A percentile compares a stretch with the other conserved stretches of the same genome.
Conservation (phyloP, 2,888 invertebrate species). For the Cantharis rufa region DNA sequence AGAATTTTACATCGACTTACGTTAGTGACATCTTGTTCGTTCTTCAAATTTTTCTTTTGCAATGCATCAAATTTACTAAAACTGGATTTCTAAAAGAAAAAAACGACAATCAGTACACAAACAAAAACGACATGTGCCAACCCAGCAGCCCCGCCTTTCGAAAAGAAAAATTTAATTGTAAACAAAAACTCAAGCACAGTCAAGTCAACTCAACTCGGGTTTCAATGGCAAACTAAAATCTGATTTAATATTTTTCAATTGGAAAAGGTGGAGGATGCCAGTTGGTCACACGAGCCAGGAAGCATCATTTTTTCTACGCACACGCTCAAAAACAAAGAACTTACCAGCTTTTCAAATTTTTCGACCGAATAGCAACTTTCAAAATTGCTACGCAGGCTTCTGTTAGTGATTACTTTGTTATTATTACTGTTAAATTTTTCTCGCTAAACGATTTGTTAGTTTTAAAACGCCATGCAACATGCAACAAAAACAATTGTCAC, state of each 20-base stretch:
- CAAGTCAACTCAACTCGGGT: too few relatives aligned
- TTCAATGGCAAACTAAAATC: too few relatives aligned
- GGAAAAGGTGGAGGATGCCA: background rate
- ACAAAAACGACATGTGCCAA: background rate
- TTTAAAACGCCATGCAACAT: conserved; percentile 34
- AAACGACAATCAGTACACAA: background rate
- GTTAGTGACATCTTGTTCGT: background rate
- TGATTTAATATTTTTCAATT: background rate
- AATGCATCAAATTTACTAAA: conserved; percentile 77
- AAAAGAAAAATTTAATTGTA: background rate
- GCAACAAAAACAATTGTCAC: conserved; percentile 22
- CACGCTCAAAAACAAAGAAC: conserved; percentile 1
- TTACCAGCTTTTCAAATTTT: conserved; percentile 11
- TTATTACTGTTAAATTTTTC: conserved; percentile 45
- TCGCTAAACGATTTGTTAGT: conserved; percentile 39
- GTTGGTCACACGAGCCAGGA: background rate
- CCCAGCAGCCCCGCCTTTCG: background rate
- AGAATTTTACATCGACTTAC: background rate
- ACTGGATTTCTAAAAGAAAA: conserved; percentile 67
- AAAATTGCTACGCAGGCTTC: conserved; percentile 17
- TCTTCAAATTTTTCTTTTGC: conserved; percentile 62
- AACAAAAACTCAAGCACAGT: too few relatives aligned
- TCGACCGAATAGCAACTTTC: conserved; percentile 6
- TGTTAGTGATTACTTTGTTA: conserved; percentile 39
- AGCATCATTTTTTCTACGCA: background rate